Percentiles rank a stretch among this genome's conserved stretches.
Conservation (phyloP, 2,888 invertebrate species). For the Athrips mouffetella region DNA sequence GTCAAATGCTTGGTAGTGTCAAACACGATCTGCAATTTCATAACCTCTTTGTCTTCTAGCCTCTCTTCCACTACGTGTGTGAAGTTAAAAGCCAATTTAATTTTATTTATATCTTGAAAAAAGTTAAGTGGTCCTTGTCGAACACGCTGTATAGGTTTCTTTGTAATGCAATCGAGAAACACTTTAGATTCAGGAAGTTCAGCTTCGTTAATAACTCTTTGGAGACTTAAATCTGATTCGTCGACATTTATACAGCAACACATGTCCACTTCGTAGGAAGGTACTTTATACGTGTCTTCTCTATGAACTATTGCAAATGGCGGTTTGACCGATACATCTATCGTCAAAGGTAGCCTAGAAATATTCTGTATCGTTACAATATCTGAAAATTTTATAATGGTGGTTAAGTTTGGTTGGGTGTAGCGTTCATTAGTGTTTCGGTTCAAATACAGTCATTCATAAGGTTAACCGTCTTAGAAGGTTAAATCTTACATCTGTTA, state of each 20-base stretch:
- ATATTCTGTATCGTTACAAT: slow-evolving; percentile 75
- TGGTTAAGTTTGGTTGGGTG: too few relatives aligned
- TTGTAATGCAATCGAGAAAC: slow-evolving; percentile 60
- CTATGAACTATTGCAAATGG: slow-evolving; percentile 73
- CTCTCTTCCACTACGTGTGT: slow-evolving; percentile 56
- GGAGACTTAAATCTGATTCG: slow-evolving; percentile 52
- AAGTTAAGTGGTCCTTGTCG: slow-evolving; percentile 54
- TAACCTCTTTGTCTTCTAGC: slow-evolving; percentile 62
- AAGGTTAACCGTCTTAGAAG: too few relatives aligned
- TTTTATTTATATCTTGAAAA: slow-evolving; percentile 66
- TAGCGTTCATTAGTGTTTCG: too few relatives aligned
- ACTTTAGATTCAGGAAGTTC: slow-evolving; percentile 43
- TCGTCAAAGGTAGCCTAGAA: slow-evolving; percentile 68
- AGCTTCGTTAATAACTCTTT: slow-evolving; percentile 42
- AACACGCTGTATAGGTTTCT: slow-evolving; percentile 52
- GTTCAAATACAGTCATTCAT: too few relatives aligned
- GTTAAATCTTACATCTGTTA: too few relatives aligned
- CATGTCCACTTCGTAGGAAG: slow-evolving; percentile 45
- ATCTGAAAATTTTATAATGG: slow-evolving; percentile 70
- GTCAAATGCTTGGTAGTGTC: slow-evolving; percentile 63
- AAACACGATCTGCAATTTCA: slow-evolving; percentile 66
- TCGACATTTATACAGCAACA: slow-evolving; percentile 64
- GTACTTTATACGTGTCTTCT: slow-evolving; percentile 54
- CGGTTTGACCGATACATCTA: slow-evolving; percentile 62
- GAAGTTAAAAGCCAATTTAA: slow-evolving; percentile 63